phyloP scores from a whole-genome alignment of 2,888 invertebrate genomes.

The Hydriomena furcata region DNA sequence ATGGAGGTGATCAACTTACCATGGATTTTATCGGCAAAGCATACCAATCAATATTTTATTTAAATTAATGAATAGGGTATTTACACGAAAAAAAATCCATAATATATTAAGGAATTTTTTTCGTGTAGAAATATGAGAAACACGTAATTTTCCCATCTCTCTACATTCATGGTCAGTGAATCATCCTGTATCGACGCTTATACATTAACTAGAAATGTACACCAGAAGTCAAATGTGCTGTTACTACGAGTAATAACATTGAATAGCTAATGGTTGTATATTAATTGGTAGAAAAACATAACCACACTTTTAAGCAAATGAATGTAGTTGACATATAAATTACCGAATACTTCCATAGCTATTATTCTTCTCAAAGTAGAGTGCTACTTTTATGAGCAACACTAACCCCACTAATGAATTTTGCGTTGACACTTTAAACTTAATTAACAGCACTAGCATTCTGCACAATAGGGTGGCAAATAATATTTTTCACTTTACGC shows the following conservation, averaged over 20 bases:
- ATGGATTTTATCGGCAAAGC: no score
- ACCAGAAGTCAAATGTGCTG: neutral
- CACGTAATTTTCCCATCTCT: no score
- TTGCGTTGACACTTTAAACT: constrained; percentile 5
- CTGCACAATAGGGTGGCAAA: neutral
- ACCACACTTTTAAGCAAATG: no score
- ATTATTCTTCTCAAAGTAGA: neutral
- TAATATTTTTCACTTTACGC: neutral
- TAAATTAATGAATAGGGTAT: no score
- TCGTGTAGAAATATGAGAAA: no score
- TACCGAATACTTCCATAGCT: neutral
- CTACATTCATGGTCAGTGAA: neutral
- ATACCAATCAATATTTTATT: no score
- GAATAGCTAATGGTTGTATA: constrained; percentile 5
- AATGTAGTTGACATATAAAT: no score
- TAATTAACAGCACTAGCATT: neutral
- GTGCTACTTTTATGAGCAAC: constrained; percentile 7
- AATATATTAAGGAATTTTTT: no score
- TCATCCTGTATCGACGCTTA: no score
- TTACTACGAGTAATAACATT: no score
- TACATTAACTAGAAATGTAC: neutral
- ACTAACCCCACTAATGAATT: neutral
- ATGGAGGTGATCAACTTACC: no score
- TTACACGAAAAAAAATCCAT: no score
- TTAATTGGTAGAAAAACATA: neutral